Evolutionary conservation across 2,888 invertebrate genomes (phyloP), one percentile per base, ranked within the genome.

Genomic region (Caenorhabditis sulstoni): DNA sequence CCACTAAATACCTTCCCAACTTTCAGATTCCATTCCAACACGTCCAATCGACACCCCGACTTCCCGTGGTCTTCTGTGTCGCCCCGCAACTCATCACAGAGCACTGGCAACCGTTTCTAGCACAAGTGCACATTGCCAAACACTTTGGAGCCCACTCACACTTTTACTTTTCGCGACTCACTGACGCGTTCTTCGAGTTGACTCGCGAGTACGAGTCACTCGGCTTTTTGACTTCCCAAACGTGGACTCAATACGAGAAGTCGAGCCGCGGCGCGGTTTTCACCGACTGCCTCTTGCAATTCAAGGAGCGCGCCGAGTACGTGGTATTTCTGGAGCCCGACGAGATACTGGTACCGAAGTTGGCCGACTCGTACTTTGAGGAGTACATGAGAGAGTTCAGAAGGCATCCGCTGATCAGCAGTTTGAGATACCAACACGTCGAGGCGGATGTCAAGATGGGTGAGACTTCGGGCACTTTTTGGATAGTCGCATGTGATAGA

Each of bases 271-370:
- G 47, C 11, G 44, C 8, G 49, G 64, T 8, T 49, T 29, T 14
- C 18, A 64, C 71, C 1, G 64, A 73, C 29, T 73, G 71, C n/a
- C 18, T 73, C 12, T 14, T 64, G 22, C 71, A 73, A 22, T 73
- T 49, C 55, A 73, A 73, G 22, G 64, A 73, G 11, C 22, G 37
- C 1, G 62, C 71, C 4, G 23, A 22, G 22, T 73, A 62, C 23
- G 53, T 73, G 7, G 50, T 41, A 11, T 73, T 73, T 44, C 49
- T 57, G 20, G 71, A 73, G 39, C 22, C 55, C 1, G 64, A 73
- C 39, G 71, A 73, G 39, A 39, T 73, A 12, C 7, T 73, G 14
- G 35, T 73, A 5, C 71, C 71, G 37, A 16, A 23, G 29, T 49
- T 49, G 23, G 41, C 58, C 3, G 39, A 58, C 29, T 50, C 58